phyloP scores from a whole-genome alignment of 2,888 invertebrate species.

The Gandaritis pyraliata region DNA sequence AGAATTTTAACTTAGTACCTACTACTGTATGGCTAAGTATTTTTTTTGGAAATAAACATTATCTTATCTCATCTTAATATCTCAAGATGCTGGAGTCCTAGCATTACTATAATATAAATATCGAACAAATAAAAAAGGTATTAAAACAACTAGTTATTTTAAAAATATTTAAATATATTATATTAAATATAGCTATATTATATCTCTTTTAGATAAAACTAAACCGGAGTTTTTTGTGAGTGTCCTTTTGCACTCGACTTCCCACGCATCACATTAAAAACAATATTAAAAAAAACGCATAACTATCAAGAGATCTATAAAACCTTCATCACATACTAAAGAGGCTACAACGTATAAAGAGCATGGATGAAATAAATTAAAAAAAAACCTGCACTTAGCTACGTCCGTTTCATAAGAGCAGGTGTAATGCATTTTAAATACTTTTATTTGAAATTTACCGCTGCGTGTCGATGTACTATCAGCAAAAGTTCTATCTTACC shows the following conservation, averaged over 20 bases:
- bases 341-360: background rate
- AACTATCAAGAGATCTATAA: conserved; percentile 3
- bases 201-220: background rate
- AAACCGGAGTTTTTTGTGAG: too few relatives aligned
- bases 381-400: conserved; percentile 19
- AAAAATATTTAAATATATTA: too few relatives aligned
- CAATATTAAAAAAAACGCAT: background rate
- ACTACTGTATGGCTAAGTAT: too few relatives aligned
- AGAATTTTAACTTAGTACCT: too few relatives aligned
- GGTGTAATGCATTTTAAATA: conserved; percentile 30
- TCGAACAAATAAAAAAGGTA: too few relatives aligned
- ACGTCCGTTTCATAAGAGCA: conserved; percentile 16
- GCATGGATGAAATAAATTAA: conserved; percentile 6
- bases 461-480: background rate
- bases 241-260: background rate
- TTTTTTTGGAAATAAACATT: too few relatives aligned
- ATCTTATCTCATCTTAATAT: too few relatives aligned
- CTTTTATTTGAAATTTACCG: conserved; percentile 3
- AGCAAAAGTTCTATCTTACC: too few relatives aligned
- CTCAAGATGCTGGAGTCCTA: too few relatives aligned
- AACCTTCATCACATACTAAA: conserved; percentile 6
- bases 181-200: background rate
- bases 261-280: conserved; percentile 3
- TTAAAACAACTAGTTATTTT: too few relatives aligned
- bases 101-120: too few relatives aligned